A percentile compares a stretch with the other conserved stretches of the same genome.
phyloP scores from a whole-genome alignment of 2,888 invertebrate genomes.

The Leptinotarsa juncta region DNA sequence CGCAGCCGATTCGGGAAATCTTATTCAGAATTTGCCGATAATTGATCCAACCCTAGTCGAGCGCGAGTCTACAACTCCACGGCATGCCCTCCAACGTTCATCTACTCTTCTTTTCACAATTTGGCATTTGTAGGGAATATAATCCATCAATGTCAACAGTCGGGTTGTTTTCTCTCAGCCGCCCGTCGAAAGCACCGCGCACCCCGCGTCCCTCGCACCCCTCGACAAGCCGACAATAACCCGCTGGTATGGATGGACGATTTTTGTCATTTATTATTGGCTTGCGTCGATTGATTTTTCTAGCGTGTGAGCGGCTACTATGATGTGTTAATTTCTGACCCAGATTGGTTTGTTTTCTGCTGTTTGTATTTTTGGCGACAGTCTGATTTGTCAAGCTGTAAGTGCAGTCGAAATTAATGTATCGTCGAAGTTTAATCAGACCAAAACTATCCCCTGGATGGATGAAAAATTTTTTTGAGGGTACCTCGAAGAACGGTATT shows the following conservation, averaged over 20 bases:
- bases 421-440: too few species aligned
- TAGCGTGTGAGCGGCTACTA: conserved; percentile 60
- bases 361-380: neutral
- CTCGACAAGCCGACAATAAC: conserved; percentile 64
- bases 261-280: conserved; percentile 68
- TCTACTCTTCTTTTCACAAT: conserved; percentile 68
- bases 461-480: too few species aligned
- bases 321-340: conserved; percentile 63
- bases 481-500: too few species aligned
- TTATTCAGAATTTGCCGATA: conserved; percentile 56
- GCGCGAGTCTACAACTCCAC: conserved; percentile 61
- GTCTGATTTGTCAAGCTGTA: too few species aligned
- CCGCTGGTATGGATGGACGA: conserved; percentile 67
- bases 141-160: conserved; percentile 69
- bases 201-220: conserved; percentile 53
- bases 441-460: too few species aligned
- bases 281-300: conserved; percentile 65
- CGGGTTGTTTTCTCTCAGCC: conserved; percentile 67
- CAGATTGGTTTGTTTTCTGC: conserved; percentile 33
- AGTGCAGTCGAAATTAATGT: too few species aligned
- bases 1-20: conserved; percentile 45
- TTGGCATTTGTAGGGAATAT: conserved; percentile 69
- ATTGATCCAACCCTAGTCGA: conserved; percentile 63
- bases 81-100: conserved; percentile 62
- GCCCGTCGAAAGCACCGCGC: conserved; percentile 53